Conservation (phyloP, 2,797 vertebrate genomes). For the Gymnoscopelus braueri region DNA sequence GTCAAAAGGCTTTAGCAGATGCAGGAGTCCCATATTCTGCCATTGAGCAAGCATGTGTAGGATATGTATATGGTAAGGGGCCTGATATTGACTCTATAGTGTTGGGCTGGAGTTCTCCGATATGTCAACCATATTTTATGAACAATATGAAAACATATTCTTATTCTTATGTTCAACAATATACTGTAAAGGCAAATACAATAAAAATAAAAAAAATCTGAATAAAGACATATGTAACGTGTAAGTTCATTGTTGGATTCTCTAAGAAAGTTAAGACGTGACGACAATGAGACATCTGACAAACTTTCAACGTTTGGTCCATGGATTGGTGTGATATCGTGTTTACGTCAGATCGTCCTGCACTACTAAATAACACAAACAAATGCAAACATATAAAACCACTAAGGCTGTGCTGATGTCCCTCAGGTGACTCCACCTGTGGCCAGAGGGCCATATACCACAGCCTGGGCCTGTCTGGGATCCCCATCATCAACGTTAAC, state of each 20-base stretch:
- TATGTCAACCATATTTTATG: not conserved
- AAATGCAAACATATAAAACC: too few species aligned
- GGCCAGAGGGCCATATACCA: slow-evolving; percentile 97
- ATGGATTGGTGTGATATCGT: not conserved
- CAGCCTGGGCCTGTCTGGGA: slow-evolving; percentile 91
- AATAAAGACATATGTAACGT: too few species aligned
- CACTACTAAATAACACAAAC: not conserved
- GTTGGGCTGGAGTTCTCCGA: not conserved
- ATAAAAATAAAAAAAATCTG: too few species aligned
- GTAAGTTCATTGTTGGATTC: too few species aligned
- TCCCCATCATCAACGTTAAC: slow-evolving; percentile 96
- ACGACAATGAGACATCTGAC: too few species aligned
- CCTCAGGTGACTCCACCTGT: slow-evolving; percentile 90
- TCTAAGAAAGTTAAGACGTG: too few species aligned
- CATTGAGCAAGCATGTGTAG: slow-evolving; percentile 92
- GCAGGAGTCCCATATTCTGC: slow-evolving; percentile 89
- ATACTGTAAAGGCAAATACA: too few species aligned
- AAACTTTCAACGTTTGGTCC: too few species aligned
- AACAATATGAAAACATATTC: too few species aligned
- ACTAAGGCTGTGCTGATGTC: not conserved
- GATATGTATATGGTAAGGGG: slow-evolving; percentile 93
- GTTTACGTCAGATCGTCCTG: not conserved
- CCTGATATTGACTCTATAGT: not conserved
- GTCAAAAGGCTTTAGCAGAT: slow-evolving; percentile 89
- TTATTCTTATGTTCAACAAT: too few species aligned